Base-by-base conservation (phyloP, 1,140 invertebrate genomes). In the Antheraea pernyi region DNA sequence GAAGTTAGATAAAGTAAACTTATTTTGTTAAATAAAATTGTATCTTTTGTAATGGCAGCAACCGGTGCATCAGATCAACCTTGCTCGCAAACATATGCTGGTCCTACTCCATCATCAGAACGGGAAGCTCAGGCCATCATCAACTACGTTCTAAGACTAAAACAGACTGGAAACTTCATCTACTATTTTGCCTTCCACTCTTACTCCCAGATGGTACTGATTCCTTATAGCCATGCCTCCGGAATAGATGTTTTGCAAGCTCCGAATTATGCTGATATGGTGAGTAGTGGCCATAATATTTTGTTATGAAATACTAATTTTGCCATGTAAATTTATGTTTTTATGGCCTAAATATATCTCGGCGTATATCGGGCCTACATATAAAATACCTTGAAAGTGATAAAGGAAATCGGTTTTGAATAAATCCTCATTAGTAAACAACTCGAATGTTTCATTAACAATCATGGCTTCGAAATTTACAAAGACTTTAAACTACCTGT, bases 21-120 rank as follows among this genome's bases (percentile, higher is more conserved):
- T 30, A 30, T 30, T 30, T 30, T 30, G 22, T 30, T 2, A 30
- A 2, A 30, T 30, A 42, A 42, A 42, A 42, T 11, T 10, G 39
- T 11, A 18, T 37, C 36, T 39, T 19, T 62, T 59, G 37, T 30
- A n/a, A 48, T 63, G 11, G 92, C 82, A 91, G 93, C 83, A 11
- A 75, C 78, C 19, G 97, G 97, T 3, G 95, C 97, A 8, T 97
- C 97, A n/a, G 93, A 93, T 0, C 95, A 98, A 88, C 96, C 97
- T 3, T 99, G 98, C 83, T 94, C 94, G 3, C 96, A 98, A 72
- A 97, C 95, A 0, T 99, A 96, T 85, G 95, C 96, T 19, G 98
- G 98, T 11, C 94, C 95, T 0, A 83, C 89, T 0, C 93, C 97
- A 0, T 98, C 98, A 83, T 99, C 98, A 22, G 98, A 99, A 91